Base-by-base conservation (phyloP, 2,888 invertebrate species). In the Pherbina coryleti region DNA sequence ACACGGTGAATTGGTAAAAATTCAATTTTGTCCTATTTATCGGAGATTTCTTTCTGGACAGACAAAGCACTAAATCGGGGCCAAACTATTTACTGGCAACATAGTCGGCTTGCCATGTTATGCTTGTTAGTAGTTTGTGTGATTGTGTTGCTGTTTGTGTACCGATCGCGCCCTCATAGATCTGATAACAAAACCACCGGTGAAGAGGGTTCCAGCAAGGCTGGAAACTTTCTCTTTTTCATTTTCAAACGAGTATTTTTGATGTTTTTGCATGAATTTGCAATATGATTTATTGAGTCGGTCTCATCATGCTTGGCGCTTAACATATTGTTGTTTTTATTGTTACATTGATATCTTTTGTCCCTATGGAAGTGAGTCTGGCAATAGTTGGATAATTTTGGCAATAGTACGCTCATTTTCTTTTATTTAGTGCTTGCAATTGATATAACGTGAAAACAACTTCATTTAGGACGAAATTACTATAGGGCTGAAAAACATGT, bases 111-210 rank as follows among this genome's bases (percentile, higher is more conserved):
- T 34, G 34, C 17, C 17, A 44, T 60, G 22, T 72, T 57, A 17
- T 44, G 25, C 44, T 75, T 72, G 67, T 76, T 71, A 37, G 66
- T n/a, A 76, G 75, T 78, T 81, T 78, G 74, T 78, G 74, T 73
- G 81, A 73, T 66, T 70, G 75, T 77, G 9, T 78, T 53, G 57
- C 51, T 78, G 37, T 31, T 49, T 69, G 67, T 76, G 49, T 75
- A 81, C 79, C 70, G 83, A 86, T 87, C 85, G 87, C 86, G 87
- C 86, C 86, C 84, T 85, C 84, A 80, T 80, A 60, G 79, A 80
- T 82, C 84, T 83, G 87, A 87, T 86, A 85, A 84, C 85, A 85
- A 86, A 87, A 87, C 87, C 86, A 87, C 86, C 84, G 83, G 82
- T 83, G 79, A 70, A 78, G 80, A 74, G 66, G 55, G 49, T 55